Evolutionary conservation across 2,888 invertebrate genomes (phyloP), one percentile per base, ranked within the genome.

Genomic region (Eumerus sabulonum): DNA sequence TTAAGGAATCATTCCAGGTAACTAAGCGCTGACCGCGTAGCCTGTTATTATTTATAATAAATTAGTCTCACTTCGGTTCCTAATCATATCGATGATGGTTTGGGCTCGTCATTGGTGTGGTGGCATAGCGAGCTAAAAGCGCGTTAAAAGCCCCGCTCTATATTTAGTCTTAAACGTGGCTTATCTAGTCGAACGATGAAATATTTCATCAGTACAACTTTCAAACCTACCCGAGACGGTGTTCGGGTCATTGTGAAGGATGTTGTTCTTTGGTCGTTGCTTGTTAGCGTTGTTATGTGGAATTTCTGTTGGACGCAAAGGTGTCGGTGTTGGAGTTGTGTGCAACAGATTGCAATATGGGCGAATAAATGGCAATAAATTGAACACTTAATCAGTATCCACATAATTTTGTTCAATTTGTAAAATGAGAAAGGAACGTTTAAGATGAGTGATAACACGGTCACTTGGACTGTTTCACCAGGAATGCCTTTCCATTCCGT

Each of bases 351-450:
- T 56, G 64, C 54, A 79, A 79, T 74, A 79, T 79, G 79, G 79
- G 79, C 76, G 81, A 76, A 81, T 81, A 81, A 77, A 82, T 73
- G 74, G 83, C 83, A 82, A 84, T 84, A 84, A 83, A 83, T 84
- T 84, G 83, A 83, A 83, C 83, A 83, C 83, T 82, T 84, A 85
- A 90, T 90, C 86, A 90, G 86, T 90, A 90, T 89, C 84, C 86
- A 90, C 90, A 90, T 91, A 90, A 90, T 90, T 81, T 86, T 87
- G 90, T 90, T 89, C 88, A 90, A 90, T 90, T 90, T 89, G 90
- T 89, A 88, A 84, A 84, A 85, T 85, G 85, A 83, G 71, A 83
- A 83, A 85, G 86, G 89, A 89, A 90, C 90, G 87, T 88, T 88
- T 89, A 84, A 83, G 83, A 87, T 87, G 86, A 86, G 85, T 87